Evolutionary conservation across 2,113 vertebrate genomes (phyloP).

Genomic region (Erythrocercus mccallii): DNA sequence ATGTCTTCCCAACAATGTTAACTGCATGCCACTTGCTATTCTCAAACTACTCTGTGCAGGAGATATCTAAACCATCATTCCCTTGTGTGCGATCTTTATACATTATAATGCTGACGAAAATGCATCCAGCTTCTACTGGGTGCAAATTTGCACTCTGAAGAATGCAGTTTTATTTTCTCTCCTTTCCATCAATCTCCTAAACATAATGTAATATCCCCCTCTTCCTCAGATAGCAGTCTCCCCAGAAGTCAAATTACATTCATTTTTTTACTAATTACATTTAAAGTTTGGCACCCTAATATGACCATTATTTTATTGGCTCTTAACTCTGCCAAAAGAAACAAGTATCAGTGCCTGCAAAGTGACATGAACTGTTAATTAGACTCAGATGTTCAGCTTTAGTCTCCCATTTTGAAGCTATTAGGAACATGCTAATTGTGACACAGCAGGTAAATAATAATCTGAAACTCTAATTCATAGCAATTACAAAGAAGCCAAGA

Average conservation of each 20-base stretch:
- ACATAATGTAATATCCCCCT: background rate
- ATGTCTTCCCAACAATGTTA: background rate
- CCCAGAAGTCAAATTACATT: background rate
- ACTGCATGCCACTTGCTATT: background rate
- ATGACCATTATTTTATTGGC: background rate
- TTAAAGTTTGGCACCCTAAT: background rate
- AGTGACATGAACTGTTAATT: background rate
- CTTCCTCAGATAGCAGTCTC: background rate
- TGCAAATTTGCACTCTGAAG: background rate
- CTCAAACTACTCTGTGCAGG: background rate
- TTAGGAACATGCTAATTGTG: background rate
- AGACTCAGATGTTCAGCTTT: background rate
- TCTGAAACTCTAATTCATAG: background rate
- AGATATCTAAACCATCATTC: background rate
- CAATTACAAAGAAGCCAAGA: background rate
- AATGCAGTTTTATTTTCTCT: background rate
- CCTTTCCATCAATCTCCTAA: background rate
- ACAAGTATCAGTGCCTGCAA: background rate
- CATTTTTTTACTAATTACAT: background rate
- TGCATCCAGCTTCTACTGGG: background rate
- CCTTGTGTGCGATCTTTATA: background rate
- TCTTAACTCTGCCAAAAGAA: background rate
- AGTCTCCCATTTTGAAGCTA: background rate
- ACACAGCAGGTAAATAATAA: conserved; percentile 30
- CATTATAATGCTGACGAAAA: background rate